Evolutionary conservation across 2,888 invertebrate genomes (phyloP).

Genomic region (Dyspetes luteomarginatus): DNA sequence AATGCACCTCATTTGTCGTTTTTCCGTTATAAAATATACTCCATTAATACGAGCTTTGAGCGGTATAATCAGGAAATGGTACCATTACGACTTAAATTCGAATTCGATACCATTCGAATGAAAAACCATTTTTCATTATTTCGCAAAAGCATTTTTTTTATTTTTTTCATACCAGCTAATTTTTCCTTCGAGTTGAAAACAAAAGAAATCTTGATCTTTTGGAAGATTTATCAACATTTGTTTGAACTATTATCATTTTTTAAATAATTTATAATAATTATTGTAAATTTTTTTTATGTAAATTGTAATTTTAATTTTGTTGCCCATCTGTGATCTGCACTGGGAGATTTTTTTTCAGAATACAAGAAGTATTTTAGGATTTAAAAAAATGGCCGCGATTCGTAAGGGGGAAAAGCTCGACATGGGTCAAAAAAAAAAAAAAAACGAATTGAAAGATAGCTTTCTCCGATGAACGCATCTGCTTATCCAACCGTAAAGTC

Average conservation of each 20-base stretch:
- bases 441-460: conserved; percentile 15
- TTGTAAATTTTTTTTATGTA: too few species aligned
- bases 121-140: neutral
- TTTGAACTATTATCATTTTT: too few species aligned
- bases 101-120: neutral
- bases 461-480: conserved; percentile 37
- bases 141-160: too few species aligned
- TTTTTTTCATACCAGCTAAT: too few species aligned
- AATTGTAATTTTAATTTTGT: too few species aligned
- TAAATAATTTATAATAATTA: too few species aligned
- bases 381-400: neutral
- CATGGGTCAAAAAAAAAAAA: neutral
- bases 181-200: too few species aligned
- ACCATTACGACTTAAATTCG: neutral
- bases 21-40: conserved; percentile 39
- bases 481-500: conserved; percentile 29
- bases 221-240: too few species aligned
- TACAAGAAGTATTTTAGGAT: too few species aligned
- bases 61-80: conserved; percentile 12
- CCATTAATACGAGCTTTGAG: conserved; percentile 41
- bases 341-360: too few species aligned
- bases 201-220: too few species aligned
- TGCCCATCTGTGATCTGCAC: too few species aligned
- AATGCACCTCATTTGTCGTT: conserved; percentile 21
- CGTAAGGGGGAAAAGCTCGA: neutral